Evolutionary conservation across 2,888 invertebrate species (phyloP), one percentile per base, ranked within the genome.

Genomic region (Leucania comma): DNA sequence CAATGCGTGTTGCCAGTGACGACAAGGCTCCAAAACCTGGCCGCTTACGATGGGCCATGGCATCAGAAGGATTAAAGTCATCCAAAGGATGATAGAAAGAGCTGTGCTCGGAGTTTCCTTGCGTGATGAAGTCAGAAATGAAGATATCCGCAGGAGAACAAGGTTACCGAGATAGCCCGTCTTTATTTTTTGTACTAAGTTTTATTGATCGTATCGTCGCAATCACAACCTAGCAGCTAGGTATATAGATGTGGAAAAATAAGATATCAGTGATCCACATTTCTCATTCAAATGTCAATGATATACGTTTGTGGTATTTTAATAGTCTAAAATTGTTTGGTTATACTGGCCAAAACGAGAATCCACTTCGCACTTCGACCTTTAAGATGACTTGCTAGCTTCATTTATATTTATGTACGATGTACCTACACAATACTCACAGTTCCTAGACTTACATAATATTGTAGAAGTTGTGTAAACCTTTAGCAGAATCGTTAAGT

Each of bases 381-480:
- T 80, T 83, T 70, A 29, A 20, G 59, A 69, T 54, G 66, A 57
- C 54, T 72, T 54, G 64, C 46, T 74, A 42, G 51, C 65, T 81
- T 56, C 59, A 65, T 75, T 75, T 69, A 60, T 66, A 65, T 72
- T 70, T 69, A 69, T 78, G 22, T 60, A 67, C 42, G 62, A n/a
- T 70, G 48, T 59, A 67, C 35, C 56, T 72, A 61, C 26, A 68
- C 61, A 76, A 68, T 69, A 66, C 63, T 48, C 29, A 63, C 53
- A 77, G 72, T 78, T 72, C 73, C 69, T 78, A 68, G 66, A 72
- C 58, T 85, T 85, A 66, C 69, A 73, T 76, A 83, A 85, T 22
- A 70, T 67, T 50, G 69, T 54, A 68, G 72, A 48, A 68, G 63
- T 83, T 81, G 57, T 74, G 64, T 71, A 71, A 77, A 66, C 29